These are phyloP conservation scores for Florisuga fusca DNA, from an alignment of 2,797 vertebrate genomes.

Conservation along the genomic window DNA sequence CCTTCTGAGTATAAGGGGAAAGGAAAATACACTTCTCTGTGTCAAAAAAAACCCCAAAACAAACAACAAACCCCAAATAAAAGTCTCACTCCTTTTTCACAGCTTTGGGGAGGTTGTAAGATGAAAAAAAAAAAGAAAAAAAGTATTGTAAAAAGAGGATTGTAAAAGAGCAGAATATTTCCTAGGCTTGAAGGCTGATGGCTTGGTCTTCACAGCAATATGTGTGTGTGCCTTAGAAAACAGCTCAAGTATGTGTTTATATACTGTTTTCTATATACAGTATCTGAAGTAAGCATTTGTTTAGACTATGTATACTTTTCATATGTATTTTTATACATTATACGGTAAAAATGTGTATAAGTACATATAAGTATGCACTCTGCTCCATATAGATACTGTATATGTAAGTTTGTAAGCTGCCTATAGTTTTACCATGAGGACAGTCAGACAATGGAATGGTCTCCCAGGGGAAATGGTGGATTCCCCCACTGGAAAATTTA, in stretches of 20 bases:
- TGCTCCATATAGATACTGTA: neutral
- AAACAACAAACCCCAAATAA: neutral
- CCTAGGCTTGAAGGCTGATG: neutral
- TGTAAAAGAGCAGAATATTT: neutral
- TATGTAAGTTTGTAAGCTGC: neutral
- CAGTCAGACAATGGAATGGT: too few relatives aligned
- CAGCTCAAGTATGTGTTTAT: neutral
- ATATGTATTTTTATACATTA: neutral
- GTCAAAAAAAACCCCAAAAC: neutral
- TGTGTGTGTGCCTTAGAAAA: neutral
- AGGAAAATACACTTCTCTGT: neutral
- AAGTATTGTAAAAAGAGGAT: neutral
- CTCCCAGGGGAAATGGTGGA: too few relatives aligned
- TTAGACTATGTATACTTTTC: neutral
- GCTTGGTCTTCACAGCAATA: neutral
- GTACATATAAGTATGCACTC: neutral
- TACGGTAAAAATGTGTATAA: neutral
- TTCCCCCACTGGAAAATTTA: too few relatives aligned
- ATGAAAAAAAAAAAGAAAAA: neutral
- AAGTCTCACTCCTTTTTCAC: neutral
- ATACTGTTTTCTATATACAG: neutral
- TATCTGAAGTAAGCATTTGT: neutral
- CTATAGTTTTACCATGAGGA: neutral
- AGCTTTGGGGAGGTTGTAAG: neutral
- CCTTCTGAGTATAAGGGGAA: neutral